Evolutionary conservation across 2,797 vertebrate genomes (phyloP), one percentile per base, ranked within the genome.

Genomic region (Vespertilio murinus): DNA sequence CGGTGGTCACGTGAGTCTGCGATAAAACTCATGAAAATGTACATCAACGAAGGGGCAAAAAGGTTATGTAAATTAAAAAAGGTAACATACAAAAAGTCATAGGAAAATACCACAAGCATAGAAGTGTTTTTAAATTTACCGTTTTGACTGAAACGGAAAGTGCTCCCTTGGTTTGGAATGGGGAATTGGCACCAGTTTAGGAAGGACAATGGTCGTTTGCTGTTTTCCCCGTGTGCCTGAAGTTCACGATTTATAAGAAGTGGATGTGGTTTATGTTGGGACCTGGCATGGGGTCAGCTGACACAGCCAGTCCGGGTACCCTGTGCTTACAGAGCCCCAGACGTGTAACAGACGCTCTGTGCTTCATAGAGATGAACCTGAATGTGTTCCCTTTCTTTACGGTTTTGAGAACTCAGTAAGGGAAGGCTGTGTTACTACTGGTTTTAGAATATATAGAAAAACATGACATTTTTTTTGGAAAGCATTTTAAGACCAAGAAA

Each of bases 391-490:
- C 69, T 74, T 67, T 74, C 25, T 82, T 78, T 83, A 17, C 33
- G 14, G 83, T 77, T 93, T 95, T 56, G 33, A 92, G 88, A 84
- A 30, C 40, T 82, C 22, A 25, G 20, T 71, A 49, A 3, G 65
- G 73, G 42, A 70, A 94, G 74, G 65, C 83, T 71, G 28, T 89
- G 33, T 82, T 88, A 30, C 71, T 52, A n/a, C n/a, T n/a, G 23
- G 10, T 78, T 90, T 84, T 81, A 85, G 35, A 73, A 88, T 54
- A 28, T 75, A 81, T 23, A 85, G 28, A 70, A 65, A 79, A 95
- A 38, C 38, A 25, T 92, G 73, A 71, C 16, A 17, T 74, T 74
- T 69, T 70, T 10, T 23, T 42, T 42, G 3, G 12, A 74, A 89
- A 52, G 71, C 30, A 65, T 23, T 69, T 69, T 91, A 56, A 85